Evolutionary conservation across 2,797 vertebrate species (phyloP).

Genomic region (Pseudochromis fuscus): DNA sequence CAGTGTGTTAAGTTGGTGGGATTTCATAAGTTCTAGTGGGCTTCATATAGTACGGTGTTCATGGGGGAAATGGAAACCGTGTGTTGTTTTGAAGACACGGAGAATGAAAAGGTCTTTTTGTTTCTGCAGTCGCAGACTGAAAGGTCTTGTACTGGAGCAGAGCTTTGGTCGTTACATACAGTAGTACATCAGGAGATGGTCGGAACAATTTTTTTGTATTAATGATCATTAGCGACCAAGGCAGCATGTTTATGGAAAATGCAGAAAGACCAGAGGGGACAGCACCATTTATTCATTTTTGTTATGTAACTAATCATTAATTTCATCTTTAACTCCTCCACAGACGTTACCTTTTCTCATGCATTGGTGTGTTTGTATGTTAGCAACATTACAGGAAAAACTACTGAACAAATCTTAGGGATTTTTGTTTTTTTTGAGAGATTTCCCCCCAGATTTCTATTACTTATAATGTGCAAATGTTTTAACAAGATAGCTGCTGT

Average conservation of each 20-base stretch:
- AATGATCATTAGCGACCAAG: slow-evolving; percentile 1
- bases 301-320: slow-evolving; percentile 19
- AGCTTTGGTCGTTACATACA: slow-evolving; percentile 28
- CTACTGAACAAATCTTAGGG: too few relatives aligned
- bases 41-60: slow-evolving; percentile 46
- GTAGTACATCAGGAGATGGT: slow-evolving; percentile 11
- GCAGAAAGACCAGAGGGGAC: background rate
- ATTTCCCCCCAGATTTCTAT: too few relatives aligned
- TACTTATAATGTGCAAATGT: too few relatives aligned
- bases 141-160: slow-evolving; percentile 43
- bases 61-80: slow-evolving; percentile 69
- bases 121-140: slow-evolving; percentile 45
- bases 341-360: background rate
- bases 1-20: slow-evolving; percentile 33
- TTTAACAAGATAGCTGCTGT: too few relatives aligned
- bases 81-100: slow-evolving; percentile 59
- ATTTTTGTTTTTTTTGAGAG: too few relatives aligned
- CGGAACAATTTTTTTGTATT: slow-evolving; percentile 22
- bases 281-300: slow-evolving; percentile 11
- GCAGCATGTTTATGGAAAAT: slow-evolving; percentile 27
- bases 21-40: slow-evolving; percentile 51
- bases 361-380: background rate
- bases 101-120: slow-evolving; percentile 65
- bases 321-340: background rate
- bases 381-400: too few relatives aligned